These are phyloP conservation scores for Melanotaenia maccullochi DNA, from an alignment of 2,797 vertebrate species.

Conservation along the genomic window DNA sequence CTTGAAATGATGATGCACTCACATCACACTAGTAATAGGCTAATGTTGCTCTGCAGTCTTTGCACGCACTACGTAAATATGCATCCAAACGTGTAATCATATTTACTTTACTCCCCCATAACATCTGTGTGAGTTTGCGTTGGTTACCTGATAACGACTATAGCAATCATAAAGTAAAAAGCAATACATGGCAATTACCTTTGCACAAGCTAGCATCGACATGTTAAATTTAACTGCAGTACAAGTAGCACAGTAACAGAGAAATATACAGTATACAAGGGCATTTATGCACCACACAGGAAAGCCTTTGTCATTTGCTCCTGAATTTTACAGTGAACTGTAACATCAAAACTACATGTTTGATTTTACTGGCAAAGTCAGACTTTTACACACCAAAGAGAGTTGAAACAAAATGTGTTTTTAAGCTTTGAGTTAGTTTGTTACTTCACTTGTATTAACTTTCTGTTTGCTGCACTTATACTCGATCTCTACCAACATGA, in stretches of 20 bases:
- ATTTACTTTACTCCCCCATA: conserved; percentile 33
- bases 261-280: neutral
- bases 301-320: conserved; percentile 8
- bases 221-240: neutral
- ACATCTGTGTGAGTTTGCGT: conserved; percentile 36
- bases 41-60: neutral
- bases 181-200: conserved; percentile 33
- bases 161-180: conserved; percentile 46
- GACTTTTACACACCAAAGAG: neutral
- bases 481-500: neutral
- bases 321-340: conserved; percentile 47
- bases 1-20: neutral
- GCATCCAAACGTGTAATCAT: conserved; percentile 30
- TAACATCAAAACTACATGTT: conserved; percentile 10
- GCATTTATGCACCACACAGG: conserved; percentile 10
- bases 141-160: conserved; percentile 44
- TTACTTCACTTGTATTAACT: neutral
- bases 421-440: neutral
- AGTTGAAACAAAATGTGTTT: too few relatives aligned
- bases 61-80: conserved; percentile 28
- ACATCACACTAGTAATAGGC: conserved; percentile 9
- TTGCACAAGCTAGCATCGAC: conserved; percentile 2
- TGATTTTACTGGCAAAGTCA: conserved; percentile 2
- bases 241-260: neutral
- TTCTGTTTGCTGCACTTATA: neutral